A percentile compares a stretch with the other conserved stretches of the same genome.
Conservation (phyloP, 1,140 invertebrate genomes). For the Drosophila auraria region DNA sequence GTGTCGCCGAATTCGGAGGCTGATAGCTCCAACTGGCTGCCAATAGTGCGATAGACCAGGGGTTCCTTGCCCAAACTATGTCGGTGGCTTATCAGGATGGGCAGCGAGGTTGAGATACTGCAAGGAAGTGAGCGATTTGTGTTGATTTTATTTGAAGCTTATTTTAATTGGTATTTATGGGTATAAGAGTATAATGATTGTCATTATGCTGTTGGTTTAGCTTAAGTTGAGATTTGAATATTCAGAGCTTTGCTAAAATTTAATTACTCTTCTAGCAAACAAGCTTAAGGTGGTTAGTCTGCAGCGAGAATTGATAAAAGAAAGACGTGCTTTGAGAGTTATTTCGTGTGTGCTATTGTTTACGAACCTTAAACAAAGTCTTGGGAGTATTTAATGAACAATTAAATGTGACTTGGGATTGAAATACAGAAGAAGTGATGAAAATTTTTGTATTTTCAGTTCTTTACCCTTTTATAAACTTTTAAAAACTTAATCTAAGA, state of each 20-base stretch:
- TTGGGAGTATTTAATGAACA: neutral
- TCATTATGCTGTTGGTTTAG: neutral
- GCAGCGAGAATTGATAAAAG: neutral
- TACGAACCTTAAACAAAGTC: neutral
- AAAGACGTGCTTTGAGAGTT: neutral
- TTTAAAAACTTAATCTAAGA: no score
- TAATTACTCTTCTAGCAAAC: neutral
- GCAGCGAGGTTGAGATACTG: conserved; percentile 40
- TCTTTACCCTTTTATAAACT: neutral
- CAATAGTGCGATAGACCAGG: conserved; percentile 88
- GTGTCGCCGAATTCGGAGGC: conserved; percentile 87
- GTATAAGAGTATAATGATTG: neutral
- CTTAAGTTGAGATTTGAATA: neutral
- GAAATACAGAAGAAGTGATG: no score
- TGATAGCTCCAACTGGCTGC: conserved; percentile 87
- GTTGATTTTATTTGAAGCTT: neutral
- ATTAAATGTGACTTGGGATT: neutral
- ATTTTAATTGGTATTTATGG: neutral
- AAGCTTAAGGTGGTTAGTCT: neutral
- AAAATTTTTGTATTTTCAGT: neutral
- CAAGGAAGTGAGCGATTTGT: neutral
- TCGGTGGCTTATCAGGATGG: conserved; percentile 37
- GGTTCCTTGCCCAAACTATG: conserved; percentile 87
- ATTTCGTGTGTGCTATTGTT: neutral
- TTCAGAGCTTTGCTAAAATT: conserved; percentile 3